Conservation (phyloP, 2,888 invertebrate species). For the Oligia strigilis region DNA sequence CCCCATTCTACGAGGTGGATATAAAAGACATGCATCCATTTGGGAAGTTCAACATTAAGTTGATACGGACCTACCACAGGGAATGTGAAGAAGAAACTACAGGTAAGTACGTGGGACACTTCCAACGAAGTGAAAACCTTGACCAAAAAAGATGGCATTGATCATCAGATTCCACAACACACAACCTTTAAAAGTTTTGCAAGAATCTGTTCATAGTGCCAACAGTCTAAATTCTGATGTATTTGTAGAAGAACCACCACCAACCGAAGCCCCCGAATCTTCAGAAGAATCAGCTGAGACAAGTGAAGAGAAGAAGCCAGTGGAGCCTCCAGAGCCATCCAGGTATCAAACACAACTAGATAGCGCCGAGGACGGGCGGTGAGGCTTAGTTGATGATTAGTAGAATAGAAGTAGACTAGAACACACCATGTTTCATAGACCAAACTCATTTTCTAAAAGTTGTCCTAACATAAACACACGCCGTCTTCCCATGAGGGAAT, state of each 20-base stretch:
- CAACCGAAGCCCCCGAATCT: constrained; percentile 37
- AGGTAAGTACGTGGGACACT: constrained; percentile 63
- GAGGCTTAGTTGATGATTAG: constrained; percentile 73
- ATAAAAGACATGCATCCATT: constrained; percentile 85
- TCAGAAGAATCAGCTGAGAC: constrained; percentile 63
- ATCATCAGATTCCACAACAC: no score
- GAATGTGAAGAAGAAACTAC: constrained; percentile 77
- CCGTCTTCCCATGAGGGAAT: not conserved
- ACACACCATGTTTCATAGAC: constrained; percentile 7
- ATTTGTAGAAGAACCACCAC: constrained; percentile 34
- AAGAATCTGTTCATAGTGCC: not conserved
- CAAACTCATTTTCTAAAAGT: not conserved
- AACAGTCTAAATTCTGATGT: not conserved
- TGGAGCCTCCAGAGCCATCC: constrained; percentile 83
- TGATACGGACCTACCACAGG: constrained; percentile 82
- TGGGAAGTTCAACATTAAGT: constrained; percentile 80
- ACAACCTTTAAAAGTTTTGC: not conserved
- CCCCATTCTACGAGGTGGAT: constrained; percentile 85
- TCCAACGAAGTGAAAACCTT: not conserved
- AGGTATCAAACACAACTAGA: constrained; percentile 87
- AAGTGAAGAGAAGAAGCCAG: constrained; percentile 66
- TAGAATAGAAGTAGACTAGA: constrained; percentile 45
- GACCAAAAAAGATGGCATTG: not conserved
- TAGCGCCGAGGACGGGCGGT: constrained; percentile 83
- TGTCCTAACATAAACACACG: not conserved